Evolutionary conservation across 2,113 vertebrate genomes (phyloP).

Genomic region (Scytalopus superciliaris): DNA sequence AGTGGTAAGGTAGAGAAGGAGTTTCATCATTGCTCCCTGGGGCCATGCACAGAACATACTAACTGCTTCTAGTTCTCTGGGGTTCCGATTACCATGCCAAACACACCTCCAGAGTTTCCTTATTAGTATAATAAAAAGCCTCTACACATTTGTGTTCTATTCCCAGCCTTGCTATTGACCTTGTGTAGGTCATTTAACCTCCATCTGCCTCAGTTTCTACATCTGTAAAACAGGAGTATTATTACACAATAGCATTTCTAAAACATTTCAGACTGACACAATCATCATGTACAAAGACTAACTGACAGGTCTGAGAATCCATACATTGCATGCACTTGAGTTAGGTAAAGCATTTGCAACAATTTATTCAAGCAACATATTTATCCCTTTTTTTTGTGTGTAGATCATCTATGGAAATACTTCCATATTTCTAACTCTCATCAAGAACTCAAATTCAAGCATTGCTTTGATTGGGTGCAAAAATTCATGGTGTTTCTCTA

Average conservation of each 20-base stretch:
- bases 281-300: background rate
- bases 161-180: constrained; percentile 66
- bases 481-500: background rate
- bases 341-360: background rate
- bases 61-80: constrained; percentile 44
- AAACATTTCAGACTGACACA: background rate
- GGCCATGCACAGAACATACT: constrained; percentile 44
- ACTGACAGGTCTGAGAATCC: background rate
- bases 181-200: constrained; percentile 60
- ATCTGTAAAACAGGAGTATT: background rate
- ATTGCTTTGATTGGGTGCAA: background rate
- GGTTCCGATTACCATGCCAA: constrained; percentile 68
- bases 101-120: constrained; percentile 63
- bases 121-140: constrained; percentile 72
- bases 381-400: background rate
- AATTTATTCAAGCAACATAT: background rate
- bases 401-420: background rate
- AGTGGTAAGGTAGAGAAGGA: constrained; percentile 48
- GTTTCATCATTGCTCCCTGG: constrained; percentile 78
- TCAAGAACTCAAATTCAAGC: background rate
- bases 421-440: background rate
- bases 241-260: background rate
- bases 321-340: background rate
- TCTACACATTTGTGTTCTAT: constrained; percentile 51
- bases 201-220: constrained; percentile 63